Evolutionary conservation across 2,888 invertebrate species (phyloP), one percentile per base, ranked within the genome.

Genomic region (Thera obeliscata): DNA sequence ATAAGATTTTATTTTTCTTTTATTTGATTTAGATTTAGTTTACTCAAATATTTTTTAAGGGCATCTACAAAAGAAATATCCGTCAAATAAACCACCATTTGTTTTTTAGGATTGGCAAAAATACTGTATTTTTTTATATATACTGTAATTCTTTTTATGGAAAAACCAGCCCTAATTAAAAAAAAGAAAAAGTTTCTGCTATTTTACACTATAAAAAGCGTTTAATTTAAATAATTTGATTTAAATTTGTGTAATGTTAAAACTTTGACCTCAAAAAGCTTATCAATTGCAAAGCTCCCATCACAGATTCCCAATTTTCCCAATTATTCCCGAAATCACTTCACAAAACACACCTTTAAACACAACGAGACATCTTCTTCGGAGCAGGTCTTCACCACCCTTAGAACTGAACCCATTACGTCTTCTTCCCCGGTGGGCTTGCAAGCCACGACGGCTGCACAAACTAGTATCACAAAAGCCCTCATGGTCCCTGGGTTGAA

Each of bases 371-470:
- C 91, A 77, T 96, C 95, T 80, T 95, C 95, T 71, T 95, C 95
- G 61, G 95, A 95, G 87, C 97, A 97, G 79, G 95, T 95, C 86
- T 95, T 95, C 78, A 96, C 94, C 78, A 96, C 95, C 75, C 94
- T 94, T 71, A 96, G 88, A 60, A 96, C 96, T 54, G 95, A 95
- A 59, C 94, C 94, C 76, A 96, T 83, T 73, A 91, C 87, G 75
- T 94, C 94, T 59, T 94, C 95, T 64, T 95, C 94, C 66, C 89
- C 88, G 0, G 92, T 86, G 0, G 94, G 94, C 79, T 92, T 94
- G 63, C 90, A 87, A 70, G 83, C 85, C 67, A 90, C 94, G 68
- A 92, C 88, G 56, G 94, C 90, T 73, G 90, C 90, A 80, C 94
- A 92, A 81, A 94, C 88, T 82, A 95, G 85, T 72, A 93, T 74